Evolutionary conservation across 2,888 invertebrate species (phyloP).

Genomic region (Phanerotoma sp.): DNA sequence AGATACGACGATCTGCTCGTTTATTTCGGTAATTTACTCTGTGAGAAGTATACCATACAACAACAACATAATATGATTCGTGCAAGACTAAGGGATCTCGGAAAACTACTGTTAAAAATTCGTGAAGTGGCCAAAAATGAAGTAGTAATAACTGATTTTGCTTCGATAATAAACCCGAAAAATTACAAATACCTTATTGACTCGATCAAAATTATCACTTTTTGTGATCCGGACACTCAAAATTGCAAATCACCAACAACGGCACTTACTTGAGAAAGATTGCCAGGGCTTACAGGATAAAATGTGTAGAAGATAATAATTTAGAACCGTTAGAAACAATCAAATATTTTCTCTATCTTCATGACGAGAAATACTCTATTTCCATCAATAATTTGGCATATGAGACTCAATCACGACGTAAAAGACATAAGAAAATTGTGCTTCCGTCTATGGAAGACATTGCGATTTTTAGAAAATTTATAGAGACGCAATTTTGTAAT

Average conservation of each 20-base stretch:
- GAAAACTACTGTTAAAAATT: too few species aligned
- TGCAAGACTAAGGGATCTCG: too few species aligned
- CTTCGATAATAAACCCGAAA: neutral
- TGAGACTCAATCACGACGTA: conserved; percentile 12
- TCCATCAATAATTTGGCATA: conserved; percentile 18
- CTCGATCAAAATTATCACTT: neutral
- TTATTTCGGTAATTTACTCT: too few species aligned
- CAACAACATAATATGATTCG: too few species aligned
- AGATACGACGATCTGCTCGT: too few species aligned
- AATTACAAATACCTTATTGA: neutral
- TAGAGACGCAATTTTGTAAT: neutral
- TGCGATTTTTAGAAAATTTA: conserved; percentile 12
- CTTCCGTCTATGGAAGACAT: conserved; percentile 16
- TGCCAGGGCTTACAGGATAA: neutral
- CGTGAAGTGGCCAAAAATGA: too few species aligned
- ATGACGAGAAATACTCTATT: conserved; percentile 13
- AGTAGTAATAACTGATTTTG: too few species aligned
- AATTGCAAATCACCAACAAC: conserved; percentile 6
- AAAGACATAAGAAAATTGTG: conserved; percentile 15
- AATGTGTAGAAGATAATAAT: conserved; percentile 8
- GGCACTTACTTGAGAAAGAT: conserved; percentile 8
- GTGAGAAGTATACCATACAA: too few species aligned
- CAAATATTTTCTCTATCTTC: conserved; percentile 18
- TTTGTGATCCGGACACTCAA: conserved; percentile 5
- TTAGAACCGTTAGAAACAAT: conserved; percentile 6